Conservation (phyloP, 1,140 invertebrate genomes). For the Papilio helenus region DNA sequence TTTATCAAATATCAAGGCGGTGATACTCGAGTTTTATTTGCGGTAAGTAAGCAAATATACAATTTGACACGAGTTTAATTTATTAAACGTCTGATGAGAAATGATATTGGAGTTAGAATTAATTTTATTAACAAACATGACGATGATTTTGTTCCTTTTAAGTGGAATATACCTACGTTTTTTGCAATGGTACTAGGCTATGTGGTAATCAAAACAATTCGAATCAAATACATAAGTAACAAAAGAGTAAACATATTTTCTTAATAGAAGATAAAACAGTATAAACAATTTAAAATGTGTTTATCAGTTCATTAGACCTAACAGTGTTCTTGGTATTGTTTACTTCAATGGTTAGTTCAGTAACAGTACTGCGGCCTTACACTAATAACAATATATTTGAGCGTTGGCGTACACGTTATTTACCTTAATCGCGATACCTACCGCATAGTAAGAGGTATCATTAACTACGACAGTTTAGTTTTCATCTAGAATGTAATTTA, state of each 20-base stretch:
- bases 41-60: conserved; percentile 37
- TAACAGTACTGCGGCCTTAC: conserved; percentile 30
- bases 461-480: conserved; percentile 18
- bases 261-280: not conserved
- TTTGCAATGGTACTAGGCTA: no score
- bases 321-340: conserved; percentile 31
- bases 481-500: conserved; percentile 12
- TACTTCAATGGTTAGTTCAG: conserved; percentile 23
- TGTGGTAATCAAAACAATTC: not conserved
- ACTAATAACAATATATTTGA: conserved; percentile 32
- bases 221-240: not conserved
- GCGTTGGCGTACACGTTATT: conserved; percentile 37
- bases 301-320: conserved; percentile 14
- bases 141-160: not conserved
- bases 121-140: not conserved
- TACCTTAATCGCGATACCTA: conserved; percentile 38
- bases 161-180: no score
- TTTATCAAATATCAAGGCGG: conserved; percentile 61
- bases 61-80: conserved; percentile 29
- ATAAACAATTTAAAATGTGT: not conserved
- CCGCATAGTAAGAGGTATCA: conserved; percentile 28
- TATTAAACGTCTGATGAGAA: conserved; percentile 9
- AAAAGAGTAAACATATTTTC: not conserved
- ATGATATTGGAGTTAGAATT: not conserved
- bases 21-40: conserved; percentile 46